These are phyloP conservation scores for Syngnathus rostellatus DNA, from an alignment of 2,797 vertebrate species.

Conservation along the genomic window DNA sequence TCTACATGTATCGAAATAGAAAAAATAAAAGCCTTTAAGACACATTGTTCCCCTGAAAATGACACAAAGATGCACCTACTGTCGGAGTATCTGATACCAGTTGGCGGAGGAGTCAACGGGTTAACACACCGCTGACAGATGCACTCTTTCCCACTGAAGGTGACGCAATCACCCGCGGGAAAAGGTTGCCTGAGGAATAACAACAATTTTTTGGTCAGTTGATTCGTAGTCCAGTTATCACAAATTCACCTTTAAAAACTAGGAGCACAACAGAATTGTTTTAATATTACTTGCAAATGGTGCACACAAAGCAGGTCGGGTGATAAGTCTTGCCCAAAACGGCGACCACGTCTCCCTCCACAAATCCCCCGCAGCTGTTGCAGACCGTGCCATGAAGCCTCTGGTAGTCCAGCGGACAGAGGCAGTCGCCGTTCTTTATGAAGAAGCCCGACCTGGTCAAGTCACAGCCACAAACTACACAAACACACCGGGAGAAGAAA, in stretches of 20 bases:
- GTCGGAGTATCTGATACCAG: slow-evolving; percentile 64
- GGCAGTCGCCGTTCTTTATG: slow-evolving; percentile 83
- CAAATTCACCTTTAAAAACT: too few species aligned
- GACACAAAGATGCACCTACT: slow-evolving; percentile 67
- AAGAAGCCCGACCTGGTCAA: slow-evolving; percentile 92
- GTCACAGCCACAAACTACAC: slow-evolving; percentile 91
- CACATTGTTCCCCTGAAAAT: neutral
- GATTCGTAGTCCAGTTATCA: too few species aligned
- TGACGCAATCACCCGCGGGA: slow-evolving; percentile 89
- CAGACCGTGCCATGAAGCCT: slow-evolving; percentile 90
- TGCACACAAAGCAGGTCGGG: slow-evolving; percentile 90
- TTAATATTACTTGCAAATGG: slow-evolving; percentile 81
- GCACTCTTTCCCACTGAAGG: slow-evolving; percentile 92
- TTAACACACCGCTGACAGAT: slow-evolving; percentile 87
- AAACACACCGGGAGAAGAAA: neutral
- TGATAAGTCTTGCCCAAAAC: slow-evolving; percentile 95
- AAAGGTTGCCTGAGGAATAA: slow-evolving; percentile 76
- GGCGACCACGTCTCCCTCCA: slow-evolving; percentile 92
- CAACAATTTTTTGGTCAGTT: too few species aligned
- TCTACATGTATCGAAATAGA: neutral
- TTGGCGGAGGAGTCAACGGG: slow-evolving; percentile 74
- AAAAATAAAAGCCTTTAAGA: neutral
- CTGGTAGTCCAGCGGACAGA: slow-evolving; percentile 96
- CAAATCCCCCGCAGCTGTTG: slow-evolving; percentile 87
- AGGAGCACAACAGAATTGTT: too few species aligned